Conservation (phyloP, 2,797 vertebrate genomes). For the Rhabdophis nuchalis region DNA sequence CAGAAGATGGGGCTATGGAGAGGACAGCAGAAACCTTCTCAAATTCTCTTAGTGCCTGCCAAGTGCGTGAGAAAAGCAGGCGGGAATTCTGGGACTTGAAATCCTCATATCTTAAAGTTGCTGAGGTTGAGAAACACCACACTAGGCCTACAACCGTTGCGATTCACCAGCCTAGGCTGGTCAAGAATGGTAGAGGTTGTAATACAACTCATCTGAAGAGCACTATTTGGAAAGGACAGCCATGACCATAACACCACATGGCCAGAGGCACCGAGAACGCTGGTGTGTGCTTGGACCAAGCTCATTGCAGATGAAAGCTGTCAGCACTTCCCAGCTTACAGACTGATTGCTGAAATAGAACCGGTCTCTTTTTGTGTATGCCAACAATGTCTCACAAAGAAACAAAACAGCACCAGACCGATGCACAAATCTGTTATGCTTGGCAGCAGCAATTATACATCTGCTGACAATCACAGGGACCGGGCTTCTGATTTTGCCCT, state of each 20-base stretch:
- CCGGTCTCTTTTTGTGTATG: neutral
- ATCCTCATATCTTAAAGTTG: neutral
- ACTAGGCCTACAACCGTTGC: neutral
- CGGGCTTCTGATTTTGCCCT: conserved; percentile 12
- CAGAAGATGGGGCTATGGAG: neutral
- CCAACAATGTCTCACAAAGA: neutral
- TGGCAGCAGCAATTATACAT: conserved; percentile 12
- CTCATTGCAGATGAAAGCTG: neutral
- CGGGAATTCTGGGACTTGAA: neutral
- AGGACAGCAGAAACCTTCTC: neutral
- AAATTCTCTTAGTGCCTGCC: neutral
- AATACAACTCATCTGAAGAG: neutral
- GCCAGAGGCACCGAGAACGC: neutral
- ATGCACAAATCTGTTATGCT: neutral
- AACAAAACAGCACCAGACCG: neutral
- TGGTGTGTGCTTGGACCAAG: neutral
- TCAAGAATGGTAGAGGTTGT: neutral
- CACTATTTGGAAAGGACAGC: neutral
- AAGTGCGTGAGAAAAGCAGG: neutral
- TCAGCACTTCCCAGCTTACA: neutral
- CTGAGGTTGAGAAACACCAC: neutral
- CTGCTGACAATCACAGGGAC: conserved; percentile 11
- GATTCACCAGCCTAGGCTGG: neutral
- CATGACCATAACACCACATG: neutral
- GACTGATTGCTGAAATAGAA: neutral